phyloP scores from a whole-genome alignment of 2,113 vertebrate species.

The Silurus meridionalis region DNA sequence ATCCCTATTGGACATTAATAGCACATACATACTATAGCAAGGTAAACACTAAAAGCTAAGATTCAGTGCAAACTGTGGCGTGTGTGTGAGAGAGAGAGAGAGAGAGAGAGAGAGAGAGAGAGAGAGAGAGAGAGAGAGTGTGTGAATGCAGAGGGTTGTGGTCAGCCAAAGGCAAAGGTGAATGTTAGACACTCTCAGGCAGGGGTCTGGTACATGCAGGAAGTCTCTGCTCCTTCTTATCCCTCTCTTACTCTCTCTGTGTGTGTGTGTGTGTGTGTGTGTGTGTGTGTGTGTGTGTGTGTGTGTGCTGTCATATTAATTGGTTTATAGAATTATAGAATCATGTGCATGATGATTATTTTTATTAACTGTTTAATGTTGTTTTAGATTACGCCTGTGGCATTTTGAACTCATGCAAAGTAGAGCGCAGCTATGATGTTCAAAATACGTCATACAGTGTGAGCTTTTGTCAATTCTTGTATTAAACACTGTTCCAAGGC shows the following conservation, averaged over 20 bases:
- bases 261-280: slow-evolving; percentile 19
- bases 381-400: background rate
- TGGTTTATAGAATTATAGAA: background rate
- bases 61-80: background rate
- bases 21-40: background rate
- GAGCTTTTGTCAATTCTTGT: too few relatives aligned
- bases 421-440: background rate
- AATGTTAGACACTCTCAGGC: slow-evolving; percentile 43
- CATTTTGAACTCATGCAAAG: background rate
- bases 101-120: too few relatives aligned
- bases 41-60: background rate
- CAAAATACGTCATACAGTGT: background rate
- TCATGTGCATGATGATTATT: background rate
- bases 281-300: background rate
- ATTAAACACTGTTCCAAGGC: too few relatives aligned
- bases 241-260: background rate
- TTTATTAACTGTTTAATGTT: background rate
- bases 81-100: too few relatives aligned
- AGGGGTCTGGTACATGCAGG: slow-evolving; percentile 50
- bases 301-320: background rate
- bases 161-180: background rate
- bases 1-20: background rate
- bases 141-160: background rate
- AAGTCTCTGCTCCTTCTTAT: slow-evolving; percentile 30
- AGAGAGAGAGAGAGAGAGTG: too few relatives aligned